These are phyloP conservation scores for Hydrozoanthus gracilis DNA, from an alignment of 92 coral and sea anemone species.

Conservation along the genomic window DNA sequence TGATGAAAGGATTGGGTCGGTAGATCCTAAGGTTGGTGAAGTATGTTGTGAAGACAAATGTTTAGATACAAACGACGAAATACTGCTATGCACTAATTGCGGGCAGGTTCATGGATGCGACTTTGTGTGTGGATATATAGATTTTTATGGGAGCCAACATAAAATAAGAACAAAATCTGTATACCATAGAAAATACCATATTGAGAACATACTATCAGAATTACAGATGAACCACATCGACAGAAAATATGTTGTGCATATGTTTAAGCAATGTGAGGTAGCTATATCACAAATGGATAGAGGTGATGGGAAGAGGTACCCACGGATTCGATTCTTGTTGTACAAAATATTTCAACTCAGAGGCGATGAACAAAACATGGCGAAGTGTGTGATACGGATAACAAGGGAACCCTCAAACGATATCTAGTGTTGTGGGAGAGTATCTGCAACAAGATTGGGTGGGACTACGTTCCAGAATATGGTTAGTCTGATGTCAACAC, in stretches of 20 bases:
- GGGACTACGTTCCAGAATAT: too few species aligned
- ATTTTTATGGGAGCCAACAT: background rate
- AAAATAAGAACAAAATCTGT: background rate
- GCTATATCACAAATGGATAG: background rate
- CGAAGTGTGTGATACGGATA: background rate
- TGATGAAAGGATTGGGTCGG: background rate
- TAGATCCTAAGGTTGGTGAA: background rate
- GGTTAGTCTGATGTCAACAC: too few species aligned
- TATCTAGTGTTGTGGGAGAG: background rate
- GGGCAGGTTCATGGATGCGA: conserved; percentile 12
- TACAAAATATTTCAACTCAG: background rate
- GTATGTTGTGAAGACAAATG: background rate
- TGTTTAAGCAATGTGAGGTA: background rate
- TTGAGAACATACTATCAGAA: background rate
- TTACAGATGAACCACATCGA: background rate
- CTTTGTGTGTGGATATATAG: background rate
- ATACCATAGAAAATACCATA: conserved; percentile 9
- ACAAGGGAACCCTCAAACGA: background rate
- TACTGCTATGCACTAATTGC: conserved; percentile 3
- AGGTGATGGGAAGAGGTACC: too few species aligned
- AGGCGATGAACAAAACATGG: background rate
- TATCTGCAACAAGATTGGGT: background rate
- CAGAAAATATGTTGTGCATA: background rate
- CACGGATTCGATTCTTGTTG: too few species aligned
- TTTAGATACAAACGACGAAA: background rate